Percentiles rank a stretch among this genome's conserved stretches.
These are phyloP conservation scores for Habrosyne pyritoides DNA, from an alignment of 2,888 invertebrate species.

Conservation along the genomic window DNA sequence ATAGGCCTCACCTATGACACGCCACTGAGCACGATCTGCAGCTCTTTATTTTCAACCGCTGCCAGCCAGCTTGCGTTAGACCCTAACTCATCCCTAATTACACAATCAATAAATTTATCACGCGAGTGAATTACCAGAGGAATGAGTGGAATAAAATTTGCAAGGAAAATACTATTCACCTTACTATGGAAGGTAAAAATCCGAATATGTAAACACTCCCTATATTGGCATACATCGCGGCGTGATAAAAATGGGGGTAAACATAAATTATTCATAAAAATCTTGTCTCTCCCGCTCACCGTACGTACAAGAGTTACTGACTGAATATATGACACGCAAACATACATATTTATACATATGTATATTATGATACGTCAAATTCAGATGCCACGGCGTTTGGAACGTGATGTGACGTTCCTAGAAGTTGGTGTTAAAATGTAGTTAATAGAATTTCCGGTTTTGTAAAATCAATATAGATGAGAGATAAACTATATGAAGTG, in stretches of 20 bases:
- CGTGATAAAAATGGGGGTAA: conserved; percentile 65
- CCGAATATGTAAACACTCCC: conserved; percentile 4
- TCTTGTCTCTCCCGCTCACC: conserved; percentile 53
- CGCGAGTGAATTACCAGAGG: not conserved
- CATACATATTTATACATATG: not conserved
- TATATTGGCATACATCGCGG: conserved; percentile 28
- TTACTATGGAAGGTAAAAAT: not conserved
- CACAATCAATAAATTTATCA: too few species aligned
- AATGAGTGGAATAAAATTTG: not conserved
- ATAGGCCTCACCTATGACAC: too few species aligned
- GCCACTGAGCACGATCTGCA: too few species aligned
- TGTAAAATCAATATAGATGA: too few species aligned
- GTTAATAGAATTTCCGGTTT: not conserved
- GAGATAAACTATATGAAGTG: too few species aligned
- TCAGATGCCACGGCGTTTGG: not conserved
- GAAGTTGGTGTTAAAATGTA: not conserved
- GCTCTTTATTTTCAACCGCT: too few species aligned
- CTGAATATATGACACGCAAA: conserved; percentile 14
- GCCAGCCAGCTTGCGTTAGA: too few species aligned
- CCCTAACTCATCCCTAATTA: not conserved
- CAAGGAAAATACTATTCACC: not conserved
- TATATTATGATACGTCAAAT: not conserved
- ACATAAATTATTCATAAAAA: conserved; percentile 80
- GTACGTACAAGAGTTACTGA: conserved; percentile 15
- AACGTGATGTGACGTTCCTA: not conserved